Percentiles rank a stretch among this genome's conserved stretches.
These are phyloP conservation scores for Romanomermis culicivorax DNA, from an alignment of 2,888 invertebrate genomes.

Conservation along the genomic window DNA sequence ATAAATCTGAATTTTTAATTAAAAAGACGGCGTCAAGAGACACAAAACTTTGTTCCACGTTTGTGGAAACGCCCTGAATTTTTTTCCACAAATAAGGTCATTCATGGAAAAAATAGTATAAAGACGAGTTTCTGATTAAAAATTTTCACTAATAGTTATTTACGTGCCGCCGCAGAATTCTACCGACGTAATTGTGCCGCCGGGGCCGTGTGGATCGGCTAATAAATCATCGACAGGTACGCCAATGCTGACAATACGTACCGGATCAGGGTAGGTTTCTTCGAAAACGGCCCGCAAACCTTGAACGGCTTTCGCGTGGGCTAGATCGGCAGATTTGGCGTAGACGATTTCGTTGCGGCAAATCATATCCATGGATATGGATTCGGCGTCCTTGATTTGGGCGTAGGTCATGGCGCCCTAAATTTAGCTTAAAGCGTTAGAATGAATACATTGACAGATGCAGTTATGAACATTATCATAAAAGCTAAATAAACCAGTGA, in stretches of 20 bases:
- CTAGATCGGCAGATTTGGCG: constrained; percentile 60
- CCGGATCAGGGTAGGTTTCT: constrained; percentile 90
- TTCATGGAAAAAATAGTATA: no score
- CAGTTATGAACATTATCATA: neutral
- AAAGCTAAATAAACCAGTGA: neutral
- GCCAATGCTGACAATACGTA: constrained; percentile 67
- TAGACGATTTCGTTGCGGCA: constrained; percentile 54
- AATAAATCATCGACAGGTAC: constrained; percentile 70
- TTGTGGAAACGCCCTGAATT: no score
- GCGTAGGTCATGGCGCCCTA: constrained; percentile 57
- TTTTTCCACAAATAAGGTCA: no score
- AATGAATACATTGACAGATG: neutral
- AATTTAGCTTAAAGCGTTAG: constrained; percentile 3
- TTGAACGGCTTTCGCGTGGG: constrained; percentile 66
- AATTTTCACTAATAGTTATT: no score
- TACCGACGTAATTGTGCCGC: constrained; percentile 64
- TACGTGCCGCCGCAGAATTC: constrained; percentile 98
- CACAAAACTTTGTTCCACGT: no score
- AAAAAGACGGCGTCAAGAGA: no score
- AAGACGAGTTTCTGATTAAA: no score
- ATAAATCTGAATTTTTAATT: no score
- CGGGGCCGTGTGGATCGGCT: constrained; percentile 55
- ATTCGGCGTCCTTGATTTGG: constrained; percentile 68
- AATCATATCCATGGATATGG: constrained; percentile 53
- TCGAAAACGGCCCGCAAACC: constrained; percentile 93